Evolutionary conservation across 2,888 invertebrate genomes (phyloP), one percentile per base, ranked within the genome.

Genomic region (Nomada fabriciana): DNA sequence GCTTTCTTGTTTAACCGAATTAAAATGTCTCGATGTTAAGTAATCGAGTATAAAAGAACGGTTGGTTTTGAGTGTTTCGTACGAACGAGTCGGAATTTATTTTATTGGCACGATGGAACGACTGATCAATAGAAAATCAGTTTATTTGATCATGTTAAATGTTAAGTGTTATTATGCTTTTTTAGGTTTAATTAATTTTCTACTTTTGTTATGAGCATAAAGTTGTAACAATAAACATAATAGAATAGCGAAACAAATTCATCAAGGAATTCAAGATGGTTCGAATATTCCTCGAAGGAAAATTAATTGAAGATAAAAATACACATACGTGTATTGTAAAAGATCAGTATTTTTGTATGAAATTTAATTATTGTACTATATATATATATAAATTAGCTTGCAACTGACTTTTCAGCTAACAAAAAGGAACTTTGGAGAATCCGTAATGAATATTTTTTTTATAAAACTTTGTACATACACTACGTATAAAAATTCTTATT

Each of bases 91-190:
- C n/a, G 50, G 68, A 55, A 52, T 36, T 59, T 55, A 50, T 36
- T 68, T 67, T 74, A 84, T 84, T 80, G 80, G 84, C 84, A 84
- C 80, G 76, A 13, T 80, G 64, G 53, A 75, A 63, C 61, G 69
- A 80, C 47, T 63, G 63, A 73, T 53, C 63, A 72, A 60, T 61
- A 42, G 25, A 63, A 71, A 64, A 25, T 43, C 15, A 50, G 36
- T 65, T 47, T 29, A 69, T 70, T 74, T 25, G 50, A 60, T 36
- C 25, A 7, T 59, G 36, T 36, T 36, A 47, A 53, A 52, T 47
- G 76, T 71, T 65, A 20, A 29, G 42, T 52, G 50, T 42, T 77
- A 43, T 29, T 55, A 53, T 25, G 55, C 20, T 80, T 20, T 5
- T 18, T 42, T n/a, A 50, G 13, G 47, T 43, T 79, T 47, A 7